A percentile compares a stretch with the other conserved stretches of the same genome.
Conservation (phyloP, 2,797 vertebrate genomes). For the Pelodytes ibericus region DNA sequence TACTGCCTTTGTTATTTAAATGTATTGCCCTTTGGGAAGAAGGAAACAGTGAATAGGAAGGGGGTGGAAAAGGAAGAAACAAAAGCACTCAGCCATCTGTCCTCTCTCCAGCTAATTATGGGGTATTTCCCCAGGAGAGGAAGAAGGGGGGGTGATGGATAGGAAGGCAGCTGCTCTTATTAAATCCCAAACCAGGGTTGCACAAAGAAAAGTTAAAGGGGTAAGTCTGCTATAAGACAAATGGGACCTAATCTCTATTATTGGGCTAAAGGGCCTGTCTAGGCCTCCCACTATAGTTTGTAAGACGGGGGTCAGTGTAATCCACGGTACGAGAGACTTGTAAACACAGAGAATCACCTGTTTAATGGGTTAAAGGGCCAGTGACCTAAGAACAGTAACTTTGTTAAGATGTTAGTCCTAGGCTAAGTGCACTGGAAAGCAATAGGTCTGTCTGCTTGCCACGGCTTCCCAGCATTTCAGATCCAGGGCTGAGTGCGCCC, state of each 20-base stretch:
- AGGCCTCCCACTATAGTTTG: no score
- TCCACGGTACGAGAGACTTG: no score
- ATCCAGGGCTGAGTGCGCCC: no score
- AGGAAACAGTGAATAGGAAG: conserved; percentile 28
- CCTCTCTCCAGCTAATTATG: conserved; percentile 44
- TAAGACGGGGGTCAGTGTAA: no score
- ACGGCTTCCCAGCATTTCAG: no score
- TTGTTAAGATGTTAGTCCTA: neutral
- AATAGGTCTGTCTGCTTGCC: no score
- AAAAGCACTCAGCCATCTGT: conserved; percentile 55
- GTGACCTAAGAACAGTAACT: conserved; percentile 23
- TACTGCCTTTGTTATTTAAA: conserved; percentile 47
- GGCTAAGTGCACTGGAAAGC: no score
- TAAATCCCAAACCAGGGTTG: conserved; percentile 24
- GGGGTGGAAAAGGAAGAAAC: conserved; percentile 20
- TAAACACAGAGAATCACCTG: no score
- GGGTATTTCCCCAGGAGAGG: conserved; percentile 43
- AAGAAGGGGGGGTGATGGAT: conserved; percentile 1
- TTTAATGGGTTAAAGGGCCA: conserved; percentile 26
- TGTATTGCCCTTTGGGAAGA: conserved; percentile 18
- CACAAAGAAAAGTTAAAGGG: conserved; percentile 31
- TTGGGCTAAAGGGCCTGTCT: neutral
- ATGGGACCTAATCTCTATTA: conserved; percentile 23
- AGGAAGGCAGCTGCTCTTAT: conserved; percentile 34
- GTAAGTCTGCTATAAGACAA: conserved; percentile 13